Evolutionary conservation across 1,140 invertebrate species (phyloP), one percentile per base, ranked within the genome.

Genomic region (Drosophila grimshawi): DNA sequence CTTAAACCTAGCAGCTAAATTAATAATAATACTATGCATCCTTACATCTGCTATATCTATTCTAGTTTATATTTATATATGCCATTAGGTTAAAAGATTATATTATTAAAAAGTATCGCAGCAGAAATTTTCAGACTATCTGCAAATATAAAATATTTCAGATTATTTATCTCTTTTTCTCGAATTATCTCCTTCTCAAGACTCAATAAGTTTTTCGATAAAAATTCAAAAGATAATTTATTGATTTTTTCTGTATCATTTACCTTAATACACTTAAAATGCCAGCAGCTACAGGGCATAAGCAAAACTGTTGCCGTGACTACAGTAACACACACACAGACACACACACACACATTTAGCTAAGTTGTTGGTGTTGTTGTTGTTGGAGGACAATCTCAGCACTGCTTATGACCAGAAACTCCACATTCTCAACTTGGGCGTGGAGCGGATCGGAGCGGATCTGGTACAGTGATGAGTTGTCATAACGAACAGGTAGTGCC

Each of bases 341-440:
- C 19, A 5, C 39, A 63, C 32, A 32, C n/a, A 2, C 41, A 11
- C 41, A 11, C 8, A 37, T 30, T 4, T 7, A 35, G 5, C 35
- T 32, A 35, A 67, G 41, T 43, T 39, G 30, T 73, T 73, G 48
- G 35, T 60, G 6, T 49, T 51, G 55, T 33, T 59, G 57, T 33
- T 74, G 55, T 55, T 69, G 71, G 49, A 48, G 60, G 46, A 66
- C 70, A 83, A 79, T 82, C 80, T 82, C 80, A 76, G 70, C 41
- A 29, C 37, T 57, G 62, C 80, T 61, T 62, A 29, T 49, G 68
- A 53, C 77, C 39, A 59, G 51, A 46, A n/a, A 52, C 29, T 32
- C 33, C 3, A 29, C 27, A 33, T 27, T 7, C 48, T 39, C 11
- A 51, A 5, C 32, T 55, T 19, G 46, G 5, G 3, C 1, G 45